phyloP scores from a whole-genome alignment of 2,888 invertebrate species.

The Tetragonula carbonaria region DNA sequence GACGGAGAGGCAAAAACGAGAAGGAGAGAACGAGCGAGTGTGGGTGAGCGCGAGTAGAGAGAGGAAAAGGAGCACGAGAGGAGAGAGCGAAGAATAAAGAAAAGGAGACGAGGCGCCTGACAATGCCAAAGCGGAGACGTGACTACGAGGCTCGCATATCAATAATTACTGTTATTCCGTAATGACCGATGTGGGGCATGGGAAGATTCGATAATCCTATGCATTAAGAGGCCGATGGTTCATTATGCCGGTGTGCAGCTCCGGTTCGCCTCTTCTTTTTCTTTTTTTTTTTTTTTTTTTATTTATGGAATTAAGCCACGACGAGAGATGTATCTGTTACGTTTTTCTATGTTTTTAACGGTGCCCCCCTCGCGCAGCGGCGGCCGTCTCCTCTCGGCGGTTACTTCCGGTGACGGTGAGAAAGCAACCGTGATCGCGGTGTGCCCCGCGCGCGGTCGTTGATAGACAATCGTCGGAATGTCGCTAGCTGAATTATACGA shows the following conservation, averaged over 20 bases:
- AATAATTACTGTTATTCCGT: slow-evolving; percentile 84
- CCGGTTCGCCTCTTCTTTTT: slow-evolving; percentile 60
- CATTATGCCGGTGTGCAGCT: slow-evolving; percentile 75
- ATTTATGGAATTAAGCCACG: slow-evolving; percentile 78
- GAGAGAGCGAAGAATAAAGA: slow-evolving; percentile 30
- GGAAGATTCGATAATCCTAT: slow-evolving; percentile 84
- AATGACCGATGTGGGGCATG: slow-evolving; percentile 83
- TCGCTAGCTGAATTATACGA: slow-evolving; percentile 69
- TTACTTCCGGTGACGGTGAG: slow-evolving; percentile 73
- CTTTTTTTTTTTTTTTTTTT: slow-evolving; percentile 28
- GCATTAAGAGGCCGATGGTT: slow-evolving; percentile 80
- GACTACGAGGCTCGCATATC: slow-evolving; percentile 77
- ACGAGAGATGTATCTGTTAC: slow-evolving; percentile 77
- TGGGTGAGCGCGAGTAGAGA: background rate
- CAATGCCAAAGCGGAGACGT: slow-evolving; percentile 72
- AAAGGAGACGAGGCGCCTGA: slow-evolving; percentile 62
- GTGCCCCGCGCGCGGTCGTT: slow-evolving; percentile 40
- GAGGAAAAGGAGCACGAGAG: background rate
- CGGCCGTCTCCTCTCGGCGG: slow-evolving; percentile 38
- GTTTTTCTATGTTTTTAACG: slow-evolving; percentile 74
- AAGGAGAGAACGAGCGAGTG: background rate
- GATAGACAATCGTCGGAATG: slow-evolving; percentile 71
- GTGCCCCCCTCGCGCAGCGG: slow-evolving; percentile 51
- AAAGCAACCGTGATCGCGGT: slow-evolving; percentile 69
- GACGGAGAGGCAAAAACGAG: background rate